Evolutionary conservation across 2,113 vertebrate species (phyloP).

Genomic region (Rhinolophus sinicus): DNA sequence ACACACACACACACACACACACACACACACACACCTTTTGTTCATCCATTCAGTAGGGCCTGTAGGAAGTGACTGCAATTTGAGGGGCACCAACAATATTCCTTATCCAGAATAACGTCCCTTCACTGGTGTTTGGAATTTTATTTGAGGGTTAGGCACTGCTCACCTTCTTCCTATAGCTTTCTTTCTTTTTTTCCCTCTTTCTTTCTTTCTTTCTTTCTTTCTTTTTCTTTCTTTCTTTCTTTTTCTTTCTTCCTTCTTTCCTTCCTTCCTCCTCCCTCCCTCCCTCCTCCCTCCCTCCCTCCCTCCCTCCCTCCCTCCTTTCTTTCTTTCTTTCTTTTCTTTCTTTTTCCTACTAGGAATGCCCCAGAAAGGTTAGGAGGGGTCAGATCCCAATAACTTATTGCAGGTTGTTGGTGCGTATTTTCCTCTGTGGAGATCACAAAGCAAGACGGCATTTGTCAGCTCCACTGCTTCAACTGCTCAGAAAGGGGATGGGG

Average conservation of each 20-base stretch:
- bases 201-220: not conserved
- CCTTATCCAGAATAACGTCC: not conserved
- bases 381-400: not conserved
- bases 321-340: no score
- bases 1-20: not conserved
- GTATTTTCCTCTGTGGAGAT: not conserved
- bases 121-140: not conserved
- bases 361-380: not conserved
- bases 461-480: not conserved
- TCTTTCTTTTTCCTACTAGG: not conserved
- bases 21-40: not conserved
- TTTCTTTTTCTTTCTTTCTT: fast-evolving
- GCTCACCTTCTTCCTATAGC: not conserved
- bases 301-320: no score
- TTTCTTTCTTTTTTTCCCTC: not conserved
- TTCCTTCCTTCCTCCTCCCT: not conserved
- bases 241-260: fast-evolving
- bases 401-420: not conserved
- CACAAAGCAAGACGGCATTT: not conserved
- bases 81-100: not conserved
- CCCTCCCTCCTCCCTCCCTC: no score
- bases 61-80: not conserved
- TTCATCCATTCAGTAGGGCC: not conserved
- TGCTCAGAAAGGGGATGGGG: not conserved
- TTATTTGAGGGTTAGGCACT: not conserved